A percentile compares a stretch with the other conserved stretches of the same genome.
Evolutionary conservation across 2,888 invertebrate genomes (phyloP).

Genomic region (Parthenolecanium corni): DNA sequence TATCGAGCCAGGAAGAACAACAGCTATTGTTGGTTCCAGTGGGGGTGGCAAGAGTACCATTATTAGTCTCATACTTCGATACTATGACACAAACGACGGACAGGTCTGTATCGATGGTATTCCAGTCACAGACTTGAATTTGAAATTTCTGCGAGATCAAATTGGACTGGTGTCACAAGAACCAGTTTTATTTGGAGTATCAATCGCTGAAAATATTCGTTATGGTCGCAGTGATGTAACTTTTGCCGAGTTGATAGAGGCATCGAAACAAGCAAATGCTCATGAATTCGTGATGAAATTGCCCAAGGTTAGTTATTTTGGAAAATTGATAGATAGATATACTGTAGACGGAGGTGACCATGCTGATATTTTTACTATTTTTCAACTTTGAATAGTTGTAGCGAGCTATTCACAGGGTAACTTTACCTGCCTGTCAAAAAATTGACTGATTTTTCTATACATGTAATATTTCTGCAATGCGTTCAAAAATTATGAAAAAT

Average conservation of each 20-base stretch:
- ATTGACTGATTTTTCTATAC: neutral
- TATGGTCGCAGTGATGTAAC: conserved; percentile 41
- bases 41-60: conserved; percentile 72
- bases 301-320: conserved; percentile 30
- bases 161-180: conserved; percentile 88
- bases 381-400: neutral
- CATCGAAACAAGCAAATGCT: conserved; percentile 40
- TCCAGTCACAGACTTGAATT: conserved; percentile 57
- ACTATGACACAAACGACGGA: conserved; percentile 58
- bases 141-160: conserved; percentile 63
- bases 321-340: neutral
- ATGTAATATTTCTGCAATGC: too few relatives aligned
- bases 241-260: conserved; percentile 38
- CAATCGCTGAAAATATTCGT: conserved; percentile 48
- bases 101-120: conserved; percentile 53
- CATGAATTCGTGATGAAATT: conserved; percentile 36
- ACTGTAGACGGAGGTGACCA: neutral
- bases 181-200: conserved; percentile 54
- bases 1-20: conserved; percentile 59
- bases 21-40: conserved; percentile 60
- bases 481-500: too few relatives aligned
- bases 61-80: conserved; percentile 58
- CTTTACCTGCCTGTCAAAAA: too few relatives aligned
- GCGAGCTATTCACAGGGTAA: too few relatives aligned
- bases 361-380: neutral